Percentiles rank a stretch among this genome's conserved stretches.
Evolutionary conservation across 2,797 vertebrate species (phyloP).

Genomic region (Rhinoraja longicauda): DNA sequence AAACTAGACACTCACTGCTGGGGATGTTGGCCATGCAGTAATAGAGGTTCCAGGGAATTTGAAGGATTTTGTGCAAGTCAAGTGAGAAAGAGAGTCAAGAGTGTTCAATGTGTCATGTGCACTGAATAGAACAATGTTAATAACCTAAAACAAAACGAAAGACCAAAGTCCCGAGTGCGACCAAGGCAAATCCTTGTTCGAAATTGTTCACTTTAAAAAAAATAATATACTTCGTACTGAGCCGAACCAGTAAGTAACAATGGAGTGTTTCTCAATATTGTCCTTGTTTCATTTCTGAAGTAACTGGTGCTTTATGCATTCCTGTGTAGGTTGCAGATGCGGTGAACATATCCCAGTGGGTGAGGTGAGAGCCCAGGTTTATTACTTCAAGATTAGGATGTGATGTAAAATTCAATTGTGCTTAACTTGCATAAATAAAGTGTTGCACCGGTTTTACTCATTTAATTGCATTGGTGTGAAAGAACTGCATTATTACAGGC

Average conservation of each 20-base stretch:
- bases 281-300: neutral
- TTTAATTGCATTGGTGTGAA: neutral
- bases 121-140: no score
- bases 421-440: neutral
- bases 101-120: no score
- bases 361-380: neutral
- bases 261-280: neutral
- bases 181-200: no score
- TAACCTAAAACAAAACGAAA: no score
- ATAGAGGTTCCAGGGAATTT: no score
- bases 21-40: no score
- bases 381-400: neutral
- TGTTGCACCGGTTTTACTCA: neutral
- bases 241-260: neutral
- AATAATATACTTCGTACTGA: no score
- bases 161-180: no score
- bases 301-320: neutral
- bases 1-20: no score
- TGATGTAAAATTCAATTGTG: neutral
- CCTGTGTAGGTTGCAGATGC: neutral
- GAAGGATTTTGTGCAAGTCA: no score
- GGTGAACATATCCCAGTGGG: neutral
- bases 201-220: no score
- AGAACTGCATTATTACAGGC: neutral
- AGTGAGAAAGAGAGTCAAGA: no score